Conservation (phyloP, 2,797 vertebrate genomes). For the Gymnoscopelus braueri region DNA sequence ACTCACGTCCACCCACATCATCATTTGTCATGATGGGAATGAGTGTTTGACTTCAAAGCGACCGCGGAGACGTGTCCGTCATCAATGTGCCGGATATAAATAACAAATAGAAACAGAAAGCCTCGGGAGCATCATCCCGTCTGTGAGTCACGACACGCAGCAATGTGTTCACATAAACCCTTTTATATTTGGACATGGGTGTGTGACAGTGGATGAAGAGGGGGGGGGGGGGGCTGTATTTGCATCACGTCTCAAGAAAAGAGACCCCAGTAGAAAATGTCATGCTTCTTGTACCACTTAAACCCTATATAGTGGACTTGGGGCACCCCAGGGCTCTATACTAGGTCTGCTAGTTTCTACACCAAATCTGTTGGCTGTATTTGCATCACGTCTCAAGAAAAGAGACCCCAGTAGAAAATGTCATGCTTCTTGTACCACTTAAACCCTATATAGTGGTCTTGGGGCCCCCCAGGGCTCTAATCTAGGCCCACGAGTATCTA, state of each 20-base stretch:
- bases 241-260: neutral
- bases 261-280: slow-evolving; percentile 5
- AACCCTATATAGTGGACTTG: neutral
- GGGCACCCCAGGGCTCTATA: no score
- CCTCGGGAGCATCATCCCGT: neutral
- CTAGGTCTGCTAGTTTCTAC: no score
- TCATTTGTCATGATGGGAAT: no score
- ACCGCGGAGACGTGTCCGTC: no score
- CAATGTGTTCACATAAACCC: neutral
- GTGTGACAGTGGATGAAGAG: slow-evolving; percentile 13
- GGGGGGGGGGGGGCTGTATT: neutral
- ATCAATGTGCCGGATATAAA: no score
- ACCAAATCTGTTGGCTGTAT: neutral
- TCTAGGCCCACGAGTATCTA: no score
- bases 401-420: slow-evolving; percentile 7
- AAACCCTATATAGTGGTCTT: neutral
- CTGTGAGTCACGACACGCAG: neutral
- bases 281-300: slow-evolving; percentile 10
- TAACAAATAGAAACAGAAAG: neutral
- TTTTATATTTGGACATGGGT: neutral
- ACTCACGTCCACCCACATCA: no score
- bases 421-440: slow-evolving; percentile 10
- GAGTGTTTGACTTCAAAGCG: neutral
- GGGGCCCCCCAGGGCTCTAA: no score
- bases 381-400: neutral